phyloP scores from a whole-genome alignment of 2,888 invertebrate species.

The Nycteola revayana region DNA sequence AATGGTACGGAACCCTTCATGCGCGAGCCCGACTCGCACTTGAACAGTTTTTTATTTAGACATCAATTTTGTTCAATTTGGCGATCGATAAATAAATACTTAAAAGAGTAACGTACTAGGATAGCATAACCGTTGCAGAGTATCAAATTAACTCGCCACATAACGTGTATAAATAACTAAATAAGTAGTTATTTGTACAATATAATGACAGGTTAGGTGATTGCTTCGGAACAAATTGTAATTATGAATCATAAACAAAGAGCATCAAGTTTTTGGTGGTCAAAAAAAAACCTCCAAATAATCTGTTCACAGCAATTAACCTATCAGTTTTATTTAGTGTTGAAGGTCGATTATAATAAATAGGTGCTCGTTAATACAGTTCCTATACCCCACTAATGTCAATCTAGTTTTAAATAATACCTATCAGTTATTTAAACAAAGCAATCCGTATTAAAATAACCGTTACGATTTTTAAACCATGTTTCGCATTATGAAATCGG shows the following conservation, averaged over 20 bases:
- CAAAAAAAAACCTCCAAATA: slow-evolving; percentile 71
- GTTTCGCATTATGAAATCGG: too few species aligned
- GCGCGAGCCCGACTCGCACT: too few species aligned
- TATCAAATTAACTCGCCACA: slow-evolving; percentile 58
- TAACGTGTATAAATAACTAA: slow-evolving; percentile 65
- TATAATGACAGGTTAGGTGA: slow-evolving; percentile 76
- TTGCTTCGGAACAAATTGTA: slow-evolving; percentile 70
- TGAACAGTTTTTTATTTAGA: slow-evolving; percentile 48
- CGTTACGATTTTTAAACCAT: too few species aligned
- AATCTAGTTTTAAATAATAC: slow-evolving; percentile 42
- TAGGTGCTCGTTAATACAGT: slow-evolving; percentile 46
- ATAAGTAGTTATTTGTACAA: slow-evolving; percentile 76
- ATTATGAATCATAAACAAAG: slow-evolving; percentile 79
- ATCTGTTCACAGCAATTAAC: slow-evolving; percentile 76
- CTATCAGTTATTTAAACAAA: slow-evolving; percentile 26
- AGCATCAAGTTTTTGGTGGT: slow-evolving; percentile 49
- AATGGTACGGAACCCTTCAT: too few species aligned
- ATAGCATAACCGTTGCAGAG: slow-evolving; percentile 45
- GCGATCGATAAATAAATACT: slow-evolving; percentile 64
- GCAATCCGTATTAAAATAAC: slow-evolving; percentile 18
- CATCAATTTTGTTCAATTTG: slow-evolving; percentile 54
- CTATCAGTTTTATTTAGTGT: slow-evolving; percentile 72
- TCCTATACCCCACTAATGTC: slow-evolving; percentile 44
- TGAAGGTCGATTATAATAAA: slow-evolving; percentile 68
- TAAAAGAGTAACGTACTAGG: slow-evolving; percentile 40